Base-by-base conservation (phyloP, 2,888 invertebrate genomes). In the Leptopterna dolabrata region DNA sequence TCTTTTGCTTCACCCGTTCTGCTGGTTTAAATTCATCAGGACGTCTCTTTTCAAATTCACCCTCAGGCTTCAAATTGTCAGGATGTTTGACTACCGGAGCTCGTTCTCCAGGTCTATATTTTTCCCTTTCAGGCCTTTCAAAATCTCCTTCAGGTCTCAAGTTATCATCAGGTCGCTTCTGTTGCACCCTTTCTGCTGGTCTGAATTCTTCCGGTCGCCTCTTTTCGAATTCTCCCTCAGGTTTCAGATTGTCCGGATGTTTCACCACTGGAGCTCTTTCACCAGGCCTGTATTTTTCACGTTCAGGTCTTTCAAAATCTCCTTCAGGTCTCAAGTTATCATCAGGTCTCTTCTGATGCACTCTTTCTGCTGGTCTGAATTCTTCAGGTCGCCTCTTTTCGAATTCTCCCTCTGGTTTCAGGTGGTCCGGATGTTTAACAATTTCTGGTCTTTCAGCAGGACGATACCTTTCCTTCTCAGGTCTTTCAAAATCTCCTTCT, bases 351-450 rank as follows among this genome's bases (percentile, higher is more conserved):
- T 92, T 92, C 36, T 91, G 92, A 43, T 90, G 91, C 9, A 92
- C 92, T 13, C 93, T 91, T 87, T 95, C 95, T 16, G 92, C 93
- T 0, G 93, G 92, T 0, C 89, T 87, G 43, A 90, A 89, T 36
- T 88, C 90, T 9, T 90, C 86, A 0, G 87, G 86, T 92, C 0
- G 91, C 0, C 90, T 89, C 92, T 91, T 90, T 91, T 93, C 93
- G 92, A 94, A 91, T 0, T 93, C 92, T 29, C 94, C 94, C 91
- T 94, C 95, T 1, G 94, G 94, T 89, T 91, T 92, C 27, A 94
- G 90, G 88, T 92, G 92, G 47, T 92, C 92, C 0, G 91, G 91
- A 89, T 91, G 92, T 91, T 92, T 88, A 90, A 91, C 16, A 91
- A 92, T 51, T 89, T 91, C 94, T 2, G 94, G 93, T 87, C 95